A percentile compares a stretch with the other conserved stretches of the same genome.
Conservation (phyloP, 2,797 vertebrate species). For the Liparis tanakae region DNA sequence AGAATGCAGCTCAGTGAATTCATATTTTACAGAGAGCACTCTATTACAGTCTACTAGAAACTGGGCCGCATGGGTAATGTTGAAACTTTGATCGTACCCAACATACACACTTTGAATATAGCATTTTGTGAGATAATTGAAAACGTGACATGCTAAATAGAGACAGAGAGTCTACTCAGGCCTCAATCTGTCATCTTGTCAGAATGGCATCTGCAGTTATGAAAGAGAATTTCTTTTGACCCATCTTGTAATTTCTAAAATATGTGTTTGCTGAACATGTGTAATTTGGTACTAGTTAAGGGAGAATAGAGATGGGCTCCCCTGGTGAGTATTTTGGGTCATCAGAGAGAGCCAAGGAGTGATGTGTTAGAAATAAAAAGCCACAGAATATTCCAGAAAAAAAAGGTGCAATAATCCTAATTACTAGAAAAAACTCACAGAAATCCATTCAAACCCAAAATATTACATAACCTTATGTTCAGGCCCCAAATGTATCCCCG, state of each 20-base stretch:
- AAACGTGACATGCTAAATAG: not conserved
- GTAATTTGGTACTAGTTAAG: conserved; percentile 3
- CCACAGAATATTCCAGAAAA: not conserved
- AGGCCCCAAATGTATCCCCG: not conserved
- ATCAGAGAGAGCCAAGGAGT: not conserved
- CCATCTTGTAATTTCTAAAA: not conserved
- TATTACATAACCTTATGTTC: not conserved
- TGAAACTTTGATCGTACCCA: not conserved
- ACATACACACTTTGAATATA: not conserved
- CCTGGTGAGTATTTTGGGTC: conserved; percentile 5
- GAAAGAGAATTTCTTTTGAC: not conserved
- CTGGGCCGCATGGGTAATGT: not conserved
- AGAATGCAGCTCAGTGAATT: conserved; percentile 16
- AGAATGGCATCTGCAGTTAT: not conserved
- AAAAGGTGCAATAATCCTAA: not conserved
- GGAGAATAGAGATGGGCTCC: conserved; percentile 4
- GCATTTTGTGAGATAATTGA: not conserved
- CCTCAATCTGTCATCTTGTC: too few relatives aligned
- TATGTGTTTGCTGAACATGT: conserved; percentile 6
- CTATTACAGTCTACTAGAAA: not conserved
- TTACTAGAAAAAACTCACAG: conserved; percentile 6
- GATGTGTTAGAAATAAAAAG: not conserved
- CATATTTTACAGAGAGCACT: not conserved
- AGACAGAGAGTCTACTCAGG: not conserved
- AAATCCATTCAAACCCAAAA: not conserved